Conservation (phyloP, 2,797 vertebrate genomes). For the Oreochromis mossambicus region DNA sequence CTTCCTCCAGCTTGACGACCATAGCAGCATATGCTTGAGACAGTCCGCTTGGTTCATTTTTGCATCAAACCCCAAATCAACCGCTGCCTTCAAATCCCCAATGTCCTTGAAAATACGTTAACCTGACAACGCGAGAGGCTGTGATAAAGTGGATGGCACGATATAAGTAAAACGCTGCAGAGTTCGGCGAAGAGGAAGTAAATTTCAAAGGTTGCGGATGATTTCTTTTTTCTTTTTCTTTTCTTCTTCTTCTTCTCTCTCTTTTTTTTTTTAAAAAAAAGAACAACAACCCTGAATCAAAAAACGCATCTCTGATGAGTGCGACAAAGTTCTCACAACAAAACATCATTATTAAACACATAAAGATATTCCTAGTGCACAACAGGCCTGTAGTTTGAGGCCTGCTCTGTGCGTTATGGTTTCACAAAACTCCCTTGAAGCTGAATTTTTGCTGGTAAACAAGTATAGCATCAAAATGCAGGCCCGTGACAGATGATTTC, state of each 20-base stretch:
- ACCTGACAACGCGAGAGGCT: constrained; percentile 2
- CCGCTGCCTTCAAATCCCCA: neutral
- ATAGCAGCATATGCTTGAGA: neutral
- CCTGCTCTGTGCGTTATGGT: neutral
- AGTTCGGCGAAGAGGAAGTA: neutral
- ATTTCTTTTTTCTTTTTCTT: neutral
- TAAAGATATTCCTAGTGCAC: neutral
- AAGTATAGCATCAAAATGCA: neutral
- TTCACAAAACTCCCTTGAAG: neutral
- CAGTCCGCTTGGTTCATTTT: neutral
- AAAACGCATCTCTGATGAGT: neutral
- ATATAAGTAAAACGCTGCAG: neutral
- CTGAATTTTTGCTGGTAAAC: neutral
- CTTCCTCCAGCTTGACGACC: constrained; percentile 15
- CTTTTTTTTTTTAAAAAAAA: neutral
- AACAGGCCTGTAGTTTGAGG: neutral
- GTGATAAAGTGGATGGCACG: neutral
- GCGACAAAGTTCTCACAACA: neutral
- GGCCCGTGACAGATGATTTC: neutral
- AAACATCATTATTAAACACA: neutral
- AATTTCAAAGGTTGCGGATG: neutral
- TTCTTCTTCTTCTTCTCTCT: neutral
- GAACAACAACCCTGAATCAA: neutral
- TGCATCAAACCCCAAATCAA: neutral
- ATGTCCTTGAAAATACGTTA: constrained; percentile 23